Percentiles rank a stretch among this genome's conserved stretches.
Conservation (phyloP, 1,140 invertebrate genomes). For the Phortica variegata region DNA sequence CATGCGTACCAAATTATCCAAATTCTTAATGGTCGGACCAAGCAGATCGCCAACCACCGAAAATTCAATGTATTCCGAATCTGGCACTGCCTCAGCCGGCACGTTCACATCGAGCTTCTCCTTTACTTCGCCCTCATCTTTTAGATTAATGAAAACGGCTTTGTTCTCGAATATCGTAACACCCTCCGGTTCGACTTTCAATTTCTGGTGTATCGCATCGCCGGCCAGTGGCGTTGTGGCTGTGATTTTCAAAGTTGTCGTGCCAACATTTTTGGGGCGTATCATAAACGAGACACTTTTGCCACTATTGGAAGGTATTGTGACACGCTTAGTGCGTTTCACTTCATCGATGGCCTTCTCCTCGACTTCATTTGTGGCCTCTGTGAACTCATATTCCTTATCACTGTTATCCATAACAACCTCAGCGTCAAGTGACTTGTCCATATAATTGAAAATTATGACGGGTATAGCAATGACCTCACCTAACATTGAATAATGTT, state of each 20-base stretch:
- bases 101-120: slow-evolving; percentile 68
- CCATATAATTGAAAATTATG: slow-evolving; percentile 52
- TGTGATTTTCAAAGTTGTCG: slow-evolving; percentile 72
- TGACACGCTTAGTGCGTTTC: slow-evolving; percentile 65
- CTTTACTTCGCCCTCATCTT: slow-evolving; percentile 57
- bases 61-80: slow-evolving; percentile 71
- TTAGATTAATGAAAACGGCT: slow-evolving; percentile 74
- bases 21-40: slow-evolving; percentile 74
- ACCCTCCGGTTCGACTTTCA: slow-evolving; percentile 78
- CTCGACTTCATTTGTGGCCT: slow-evolving; percentile 61
- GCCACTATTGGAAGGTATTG: slow-evolving; percentile 69
- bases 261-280: slow-evolving; percentile 71
- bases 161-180: slow-evolving; percentile 76
- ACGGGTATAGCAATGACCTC: slow-evolving; percentile 52
- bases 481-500: slow-evolving; percentile 20
- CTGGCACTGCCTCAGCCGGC: slow-evolving; percentile 70
- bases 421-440: slow-evolving; percentile 74
- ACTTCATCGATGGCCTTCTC: slow-evolving; percentile 62
- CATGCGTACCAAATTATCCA: slow-evolving; percentile 76
- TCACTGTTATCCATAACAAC: slow-evolving; percentile 81
- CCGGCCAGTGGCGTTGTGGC: slow-evolving; percentile 70
- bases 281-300: slow-evolving; percentile 80
- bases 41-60: slow-evolving; percentile 76
- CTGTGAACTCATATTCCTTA: slow-evolving; percentile 77
- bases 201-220: slow-evolving; percentile 70